Conservation (phyloP, 2,113 vertebrate genomes). For the Nothobranchius furzeri region DNA sequence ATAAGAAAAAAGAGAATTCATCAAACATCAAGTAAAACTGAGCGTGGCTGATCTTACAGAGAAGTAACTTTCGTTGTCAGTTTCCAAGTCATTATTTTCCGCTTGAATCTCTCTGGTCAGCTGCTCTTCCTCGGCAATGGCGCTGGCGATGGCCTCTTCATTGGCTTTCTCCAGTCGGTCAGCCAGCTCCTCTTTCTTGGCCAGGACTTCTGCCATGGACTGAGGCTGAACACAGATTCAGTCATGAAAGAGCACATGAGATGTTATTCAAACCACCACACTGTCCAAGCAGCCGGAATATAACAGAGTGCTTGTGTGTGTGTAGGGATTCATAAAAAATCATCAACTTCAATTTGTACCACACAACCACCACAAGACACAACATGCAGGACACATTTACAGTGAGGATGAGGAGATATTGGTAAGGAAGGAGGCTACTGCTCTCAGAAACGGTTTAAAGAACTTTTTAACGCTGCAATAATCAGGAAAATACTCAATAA, state of each 20-base stretch:
- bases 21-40: not conserved
- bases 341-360: conserved; percentile 46
- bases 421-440: conserved; percentile 53
- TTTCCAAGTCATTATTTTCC: conserved; percentile 93
- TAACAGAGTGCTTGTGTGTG: too few species aligned
- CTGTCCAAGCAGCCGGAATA: not conserved
- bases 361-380: conserved; percentile 63
- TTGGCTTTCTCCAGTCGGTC: conserved; percentile 96
- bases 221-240: conserved; percentile 74
- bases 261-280: conserved; percentile 17
- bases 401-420: conserved; percentile 74
- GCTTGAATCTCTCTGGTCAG: conserved; percentile 95
- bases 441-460: not conserved
- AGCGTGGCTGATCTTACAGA: conserved; percentile 80
- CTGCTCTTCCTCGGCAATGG: conserved; percentile 98
- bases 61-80: conserved; percentile 93
- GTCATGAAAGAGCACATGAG: conserved; percentile 32
- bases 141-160: conserved; percentile 97
- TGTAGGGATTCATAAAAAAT: conserved; percentile 16
- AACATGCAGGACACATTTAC: conserved; percentile 75
- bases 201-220: conserved; percentile 98
- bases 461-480: conserved; percentile 14
- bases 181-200: conserved; percentile 97
- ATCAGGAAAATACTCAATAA: not conserved
- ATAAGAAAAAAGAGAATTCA: not conserved